Percentiles rank a stretch among this genome's conserved stretches.
Evolutionary conservation across 2,797 vertebrate genomes (phyloP).

Genomic region (Oceanodroma leucorhoa): DNA sequence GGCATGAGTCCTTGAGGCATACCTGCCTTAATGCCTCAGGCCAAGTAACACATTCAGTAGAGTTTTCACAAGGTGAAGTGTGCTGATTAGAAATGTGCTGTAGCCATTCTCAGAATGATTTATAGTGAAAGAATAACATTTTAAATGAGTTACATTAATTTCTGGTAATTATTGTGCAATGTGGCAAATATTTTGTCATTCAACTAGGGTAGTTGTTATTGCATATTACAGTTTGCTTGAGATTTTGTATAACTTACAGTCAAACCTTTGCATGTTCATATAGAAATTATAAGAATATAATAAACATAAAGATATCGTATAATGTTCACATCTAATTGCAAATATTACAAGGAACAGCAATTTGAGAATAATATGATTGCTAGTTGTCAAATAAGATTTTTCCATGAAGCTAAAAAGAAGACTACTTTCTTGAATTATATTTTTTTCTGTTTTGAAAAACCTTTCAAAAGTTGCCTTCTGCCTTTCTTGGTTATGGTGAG

Average conservation of each 20-base stretch:
- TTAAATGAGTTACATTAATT: constrained; percentile 39
- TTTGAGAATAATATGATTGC: not conserved
- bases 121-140: constrained; percentile 1
- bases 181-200: constrained; percentile 20
- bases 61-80: not conserved
- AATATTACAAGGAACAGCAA: not conserved
- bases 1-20: not conserved
- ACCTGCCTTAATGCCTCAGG: not conserved
- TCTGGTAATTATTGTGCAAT: not conserved
- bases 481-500: not conserved
- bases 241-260: constrained; percentile 5
- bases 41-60: not conserved
- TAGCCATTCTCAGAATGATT: not conserved
- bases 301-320: not conserved
- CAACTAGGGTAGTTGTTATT: constrained; percentile 8
- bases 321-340: not conserved
- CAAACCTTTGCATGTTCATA: not conserved
- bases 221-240: not conserved
- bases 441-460: not conserved
- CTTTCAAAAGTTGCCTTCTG: not conserved
- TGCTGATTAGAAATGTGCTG: not conserved
- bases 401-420: not conserved
- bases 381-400: not conserved
- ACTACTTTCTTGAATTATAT: not conserved
- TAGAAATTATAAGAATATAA: not conserved